These are phyloP conservation scores for Resseliella maxima DNA, from an alignment of 2,888 invertebrate genomes.

Conservation along the genomic window DNA sequence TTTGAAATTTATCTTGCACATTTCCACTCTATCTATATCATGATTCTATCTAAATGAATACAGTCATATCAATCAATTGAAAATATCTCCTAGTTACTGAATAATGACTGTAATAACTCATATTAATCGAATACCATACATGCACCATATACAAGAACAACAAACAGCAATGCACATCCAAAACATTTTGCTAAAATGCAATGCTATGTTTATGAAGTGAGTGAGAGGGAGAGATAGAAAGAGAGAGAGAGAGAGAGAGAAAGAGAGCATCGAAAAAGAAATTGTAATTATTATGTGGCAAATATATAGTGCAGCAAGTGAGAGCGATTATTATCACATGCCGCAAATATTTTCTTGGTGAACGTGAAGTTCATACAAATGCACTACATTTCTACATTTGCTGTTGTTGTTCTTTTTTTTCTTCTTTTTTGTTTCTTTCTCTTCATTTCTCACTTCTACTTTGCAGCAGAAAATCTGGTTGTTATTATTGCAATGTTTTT, in stretches of 20 bases:
- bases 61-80: constrained; percentile 37
- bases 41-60: constrained; percentile 41
- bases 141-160: neutral
- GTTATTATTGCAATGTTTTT: neutral
- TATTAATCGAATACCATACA: constrained; percentile 37
- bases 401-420: neutral
- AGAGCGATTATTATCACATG: constrained; percentile 51
- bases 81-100: constrained; percentile 45
- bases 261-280: neutral
- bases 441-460: neutral
- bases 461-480: too few species aligned
- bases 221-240: too few species aligned
- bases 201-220: too few species aligned
- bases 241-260: too few species aligned
- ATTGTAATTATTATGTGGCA: constrained; percentile 48
- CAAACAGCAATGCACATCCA: neutral
- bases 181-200: neutral
- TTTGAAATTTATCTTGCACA: neutral
- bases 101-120: constrained; percentile 38
- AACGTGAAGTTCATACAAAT: constrained; percentile 51
- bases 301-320: constrained; percentile 53
- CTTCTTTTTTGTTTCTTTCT: neutral
- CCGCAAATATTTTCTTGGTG: constrained; percentile 36
- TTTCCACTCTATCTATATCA: neutral
- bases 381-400: constrained; percentile 43